These are phyloP conservation scores for Oxystoma pomonae DNA, from an alignment of 2,888 invertebrate genomes.

Conservation along the genomic window DNA sequence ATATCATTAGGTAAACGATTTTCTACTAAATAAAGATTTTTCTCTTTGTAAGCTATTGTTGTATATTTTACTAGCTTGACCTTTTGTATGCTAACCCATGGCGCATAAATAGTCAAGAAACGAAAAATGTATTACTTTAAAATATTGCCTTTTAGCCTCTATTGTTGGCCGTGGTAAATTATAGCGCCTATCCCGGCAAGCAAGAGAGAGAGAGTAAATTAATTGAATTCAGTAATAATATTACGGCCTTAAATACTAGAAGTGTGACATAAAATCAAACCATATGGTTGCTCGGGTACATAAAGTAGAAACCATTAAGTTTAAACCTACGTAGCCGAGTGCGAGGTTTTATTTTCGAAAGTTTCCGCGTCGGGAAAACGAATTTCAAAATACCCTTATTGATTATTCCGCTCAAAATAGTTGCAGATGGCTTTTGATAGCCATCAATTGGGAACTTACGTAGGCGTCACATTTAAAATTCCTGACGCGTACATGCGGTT, in stretches of 20 bases:
- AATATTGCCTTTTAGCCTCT: conserved; percentile 1
- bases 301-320: not conserved
- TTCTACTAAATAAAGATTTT: too few species aligned
- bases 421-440: not conserved
- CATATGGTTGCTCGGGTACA: not conserved
- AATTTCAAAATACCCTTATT: not conserved
- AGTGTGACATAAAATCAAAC: not conserved
- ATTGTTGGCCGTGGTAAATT: not conserved
- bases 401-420: not conserved
- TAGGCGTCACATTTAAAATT: not conserved
- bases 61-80: too few species aligned
- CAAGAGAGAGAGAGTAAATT: not conserved
- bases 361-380: not conserved
- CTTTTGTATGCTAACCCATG: too few species aligned
- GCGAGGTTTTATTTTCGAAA: not conserved
- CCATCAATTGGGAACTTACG: not conserved
- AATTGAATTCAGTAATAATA: not conserved
- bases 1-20: too few species aligned
- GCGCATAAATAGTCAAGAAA: not conserved
- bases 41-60: too few species aligned
- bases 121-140: not conserved
- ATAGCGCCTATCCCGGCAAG: not conserved
- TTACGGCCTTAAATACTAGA: not conserved
- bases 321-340: not conserved
- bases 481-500: not conserved